Evolutionary conservation across 2,888 invertebrate genomes (phyloP).

Genomic region (Selenia dentaria): DNA sequence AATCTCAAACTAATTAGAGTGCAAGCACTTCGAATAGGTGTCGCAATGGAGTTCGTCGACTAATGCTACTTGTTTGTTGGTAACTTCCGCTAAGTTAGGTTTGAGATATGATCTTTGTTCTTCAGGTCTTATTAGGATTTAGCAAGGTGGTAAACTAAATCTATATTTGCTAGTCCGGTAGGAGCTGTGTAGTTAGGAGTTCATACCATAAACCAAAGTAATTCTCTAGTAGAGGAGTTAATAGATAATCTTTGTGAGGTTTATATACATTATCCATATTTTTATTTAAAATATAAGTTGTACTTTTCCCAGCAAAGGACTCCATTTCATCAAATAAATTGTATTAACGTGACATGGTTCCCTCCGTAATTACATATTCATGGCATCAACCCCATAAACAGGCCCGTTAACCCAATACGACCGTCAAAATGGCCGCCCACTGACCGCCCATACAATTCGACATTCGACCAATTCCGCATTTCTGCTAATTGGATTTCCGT

Average conservation of each 20-base stretch:
- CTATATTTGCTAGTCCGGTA: too few relatives aligned
- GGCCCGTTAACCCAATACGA: constrained; percentile 15
- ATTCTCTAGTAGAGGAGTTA: too few relatives aligned
- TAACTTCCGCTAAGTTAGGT: constrained; percentile 12
- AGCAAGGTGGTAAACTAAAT: too few relatives aligned
- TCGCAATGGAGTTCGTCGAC: constrained; percentile 23
- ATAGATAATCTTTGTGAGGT: too few relatives aligned
- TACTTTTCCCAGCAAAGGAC: too few relatives aligned
- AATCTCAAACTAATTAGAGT: constrained; percentile 38
- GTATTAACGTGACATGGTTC: constrained; percentile 3
- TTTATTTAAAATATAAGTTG: too few relatives aligned
- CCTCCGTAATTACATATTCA: constrained; percentile 16
- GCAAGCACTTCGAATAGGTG: constrained; percentile 25
- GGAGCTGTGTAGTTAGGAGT: too few relatives aligned
- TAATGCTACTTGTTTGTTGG: constrained; percentile 31
- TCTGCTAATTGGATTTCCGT: constrained; percentile 55
- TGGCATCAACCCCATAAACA: constrained; percentile 18
- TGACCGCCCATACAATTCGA: constrained; percentile 21
- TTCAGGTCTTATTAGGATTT: constrained; percentile 6
- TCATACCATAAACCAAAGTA: too few relatives aligned
- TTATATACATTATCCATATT: too few relatives aligned
- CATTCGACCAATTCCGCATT: constrained; percentile 26
- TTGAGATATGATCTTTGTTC: constrained; percentile 16
- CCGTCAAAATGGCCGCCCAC: constrained; percentile 16
- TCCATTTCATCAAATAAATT: background rate